Conservation (phyloP, 2,888 invertebrate species). For the Rapana venosa region DNA sequence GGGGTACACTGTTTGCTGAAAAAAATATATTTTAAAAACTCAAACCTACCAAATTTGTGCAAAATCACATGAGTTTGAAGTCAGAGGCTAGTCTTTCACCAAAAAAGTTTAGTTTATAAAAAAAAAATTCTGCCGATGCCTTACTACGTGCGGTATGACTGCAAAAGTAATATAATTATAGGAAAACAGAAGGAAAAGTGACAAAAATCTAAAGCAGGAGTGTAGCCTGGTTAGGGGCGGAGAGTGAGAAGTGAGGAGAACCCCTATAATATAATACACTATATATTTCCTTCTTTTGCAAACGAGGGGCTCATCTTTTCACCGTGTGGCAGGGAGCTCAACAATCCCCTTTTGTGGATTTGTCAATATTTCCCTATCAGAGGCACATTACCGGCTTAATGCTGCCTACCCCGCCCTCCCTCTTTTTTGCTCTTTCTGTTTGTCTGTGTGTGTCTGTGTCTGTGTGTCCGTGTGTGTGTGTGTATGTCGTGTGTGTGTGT, state of each 20-base stretch:
- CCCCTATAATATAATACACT: background rate
- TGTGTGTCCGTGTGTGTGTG: background rate
- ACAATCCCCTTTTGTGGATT: background rate
- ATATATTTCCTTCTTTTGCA: conserved; percentile 25
- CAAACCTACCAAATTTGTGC: too few species aligned
- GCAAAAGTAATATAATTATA: too few species aligned
- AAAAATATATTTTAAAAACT: too few species aligned
- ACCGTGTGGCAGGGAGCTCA: background rate
- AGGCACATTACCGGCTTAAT: conserved; percentile 24
- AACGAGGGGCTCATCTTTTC: background rate
- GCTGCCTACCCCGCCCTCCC: background rate
- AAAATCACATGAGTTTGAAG: too few species aligned
- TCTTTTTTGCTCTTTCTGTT: background rate
- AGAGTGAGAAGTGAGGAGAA: conserved; percentile 3
- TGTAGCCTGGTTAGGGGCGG: background rate
- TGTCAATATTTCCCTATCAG: conserved; percentile 38
- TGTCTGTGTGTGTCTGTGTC: conserved; percentile 3
- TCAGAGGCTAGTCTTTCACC: too few species aligned
- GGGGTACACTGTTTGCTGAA: too few species aligned
- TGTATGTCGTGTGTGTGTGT: background rate
- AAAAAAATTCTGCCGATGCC: too few species aligned
- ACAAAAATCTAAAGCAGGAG: too few species aligned
- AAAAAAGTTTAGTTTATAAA: too few species aligned
- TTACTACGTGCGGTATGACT: too few species aligned
- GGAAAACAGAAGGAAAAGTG: too few species aligned